phyloP scores from a whole-genome alignment of 2,888 invertebrate genomes.

The Malthinus flaveolus region DNA sequence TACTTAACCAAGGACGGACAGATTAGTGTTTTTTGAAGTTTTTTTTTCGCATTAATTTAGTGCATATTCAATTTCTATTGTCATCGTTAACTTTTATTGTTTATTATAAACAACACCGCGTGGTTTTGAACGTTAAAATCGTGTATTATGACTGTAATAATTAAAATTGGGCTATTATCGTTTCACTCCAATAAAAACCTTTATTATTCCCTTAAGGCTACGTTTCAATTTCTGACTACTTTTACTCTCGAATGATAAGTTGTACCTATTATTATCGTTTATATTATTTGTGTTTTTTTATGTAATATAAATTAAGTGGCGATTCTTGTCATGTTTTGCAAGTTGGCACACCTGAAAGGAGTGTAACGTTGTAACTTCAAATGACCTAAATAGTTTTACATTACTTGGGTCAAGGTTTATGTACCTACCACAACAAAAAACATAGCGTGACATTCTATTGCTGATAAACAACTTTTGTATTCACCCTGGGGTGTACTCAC shows the following conservation, averaged over 20 bases:
- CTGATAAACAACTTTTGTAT: no score
- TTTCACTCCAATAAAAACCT: no score
- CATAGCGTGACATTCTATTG: no score
- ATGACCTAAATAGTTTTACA: constrained; percentile 31
- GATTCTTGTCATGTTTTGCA: constrained; percentile 10
- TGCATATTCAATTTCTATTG: background rate
- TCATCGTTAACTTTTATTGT: no score
- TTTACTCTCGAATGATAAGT: background rate
- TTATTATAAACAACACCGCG: no score
- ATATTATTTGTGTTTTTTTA: no score
- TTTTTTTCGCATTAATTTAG: background rate
- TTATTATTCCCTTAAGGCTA: background rate
- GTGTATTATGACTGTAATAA: no score
- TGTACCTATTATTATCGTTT: background rate
- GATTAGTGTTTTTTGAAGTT: constrained; percentile 9
- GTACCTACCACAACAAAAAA: no score
- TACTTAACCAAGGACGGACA: constrained; percentile 8
- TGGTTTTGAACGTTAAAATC: no score
- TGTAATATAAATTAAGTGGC: background rate
- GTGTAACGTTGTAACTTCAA: constrained; percentile 27
- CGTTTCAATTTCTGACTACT: background rate
- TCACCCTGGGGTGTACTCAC: no score
- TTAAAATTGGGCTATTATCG: no score
- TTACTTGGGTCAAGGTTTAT: constrained; percentile 33
- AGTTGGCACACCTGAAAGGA: constrained; percentile 31